Percentiles rank a stretch among this genome's conserved stretches.
Conservation (phyloP, 2,888 invertebrate species). For the Fissipunctia ypsillon region DNA sequence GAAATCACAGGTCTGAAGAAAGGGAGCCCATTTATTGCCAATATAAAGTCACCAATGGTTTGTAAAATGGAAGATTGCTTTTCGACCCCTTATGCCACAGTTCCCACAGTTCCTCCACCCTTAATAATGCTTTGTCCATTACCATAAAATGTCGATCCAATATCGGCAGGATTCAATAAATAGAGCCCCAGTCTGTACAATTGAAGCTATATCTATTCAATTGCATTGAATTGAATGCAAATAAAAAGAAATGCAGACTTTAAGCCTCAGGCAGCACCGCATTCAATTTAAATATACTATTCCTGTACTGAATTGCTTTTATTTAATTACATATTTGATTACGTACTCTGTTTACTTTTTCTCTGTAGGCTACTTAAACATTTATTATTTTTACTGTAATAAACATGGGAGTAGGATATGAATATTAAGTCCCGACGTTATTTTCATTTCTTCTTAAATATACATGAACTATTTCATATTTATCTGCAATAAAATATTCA, state of each 20-base stretch:
- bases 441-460: slow-evolving; percentile 25
- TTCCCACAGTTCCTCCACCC: slow-evolving; percentile 25
- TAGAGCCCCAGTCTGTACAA: slow-evolving; percentile 29
- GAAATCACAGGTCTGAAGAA: slow-evolving; percentile 26
- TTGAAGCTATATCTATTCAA: slow-evolving; percentile 37
- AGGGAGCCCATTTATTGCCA: slow-evolving; percentile 9
- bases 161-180: slow-evolving; percentile 55
- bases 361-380: not conserved
- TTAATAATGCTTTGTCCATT: slow-evolving; percentile 52
- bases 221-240: slow-evolving; percentile 38
- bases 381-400: slow-evolving; percentile 11
- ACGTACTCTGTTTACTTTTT: slow-evolving; percentile 3
- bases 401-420: slow-evolving; percentile 1
- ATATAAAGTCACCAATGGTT: slow-evolving; percentile 34
- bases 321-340: slow-evolving; percentile 6
- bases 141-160: slow-evolving; percentile 57
- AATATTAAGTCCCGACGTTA: slow-evolving; percentile 21
- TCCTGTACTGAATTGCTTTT: slow-evolving; percentile 13
- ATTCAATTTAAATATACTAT: slow-evolving; percentile 15
- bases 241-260: slow-evolving; percentile 39
- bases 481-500: slow-evolving; percentile 36
- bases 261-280: not conserved
- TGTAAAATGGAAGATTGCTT: slow-evolving; percentile 49
- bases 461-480: slow-evolving; percentile 25
- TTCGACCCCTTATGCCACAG: slow-evolving; percentile 31